Evolutionary conservation across 2,888 invertebrate species (phyloP), one percentile per base, ranked within the genome.

Genomic region (Keiferia lycopersicella): DNA sequence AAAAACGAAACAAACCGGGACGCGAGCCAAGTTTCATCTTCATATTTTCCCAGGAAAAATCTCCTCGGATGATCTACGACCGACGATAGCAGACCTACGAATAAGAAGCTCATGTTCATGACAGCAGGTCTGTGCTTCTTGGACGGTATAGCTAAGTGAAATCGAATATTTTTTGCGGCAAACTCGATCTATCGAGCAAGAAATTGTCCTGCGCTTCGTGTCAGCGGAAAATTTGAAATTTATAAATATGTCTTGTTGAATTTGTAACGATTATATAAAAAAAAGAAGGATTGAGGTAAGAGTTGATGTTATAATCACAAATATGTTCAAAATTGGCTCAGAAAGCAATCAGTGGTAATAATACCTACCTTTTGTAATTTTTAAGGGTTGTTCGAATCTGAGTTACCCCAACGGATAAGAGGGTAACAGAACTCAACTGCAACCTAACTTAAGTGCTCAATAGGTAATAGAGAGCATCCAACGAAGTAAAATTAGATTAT

Each of bases 1-100:
- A 77, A 80, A 80, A 80, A 78, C 75, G 69, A 73, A 76, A 76
- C 74, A 75, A 70, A 71, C 63, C 61, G 48, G 67, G 66, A 62
- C 71, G 63, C 72, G 72, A 64, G 73, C 74, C 77, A 79, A 79
- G 70, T 80, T 78, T 71, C 76, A 79, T 79, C 80, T 76, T 75
- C 77, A 80, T 80, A 80, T 80, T 80, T 79, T 77, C 70, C 70
- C 69, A 59, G 61, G 66, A 50, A 65, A 74, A 78, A 78, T 77
- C 75, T 74, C 74, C 70, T 69, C 67, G 70, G 72, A 71, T 74
- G 75, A 76, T 71, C 67, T 65, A 56, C 20, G 18, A 62, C 75
- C 71, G 76, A 18, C 45, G 16, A 64, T 14, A 7, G n/a, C 20
- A 66, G 69, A 69, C 11, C 71, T 61, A n/a, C 14, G 8, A 18